These are phyloP conservation scores for Aleiodes leptofemur DNA, from an alignment of 2,888 invertebrate species.

Conservation along the genomic window DNA sequence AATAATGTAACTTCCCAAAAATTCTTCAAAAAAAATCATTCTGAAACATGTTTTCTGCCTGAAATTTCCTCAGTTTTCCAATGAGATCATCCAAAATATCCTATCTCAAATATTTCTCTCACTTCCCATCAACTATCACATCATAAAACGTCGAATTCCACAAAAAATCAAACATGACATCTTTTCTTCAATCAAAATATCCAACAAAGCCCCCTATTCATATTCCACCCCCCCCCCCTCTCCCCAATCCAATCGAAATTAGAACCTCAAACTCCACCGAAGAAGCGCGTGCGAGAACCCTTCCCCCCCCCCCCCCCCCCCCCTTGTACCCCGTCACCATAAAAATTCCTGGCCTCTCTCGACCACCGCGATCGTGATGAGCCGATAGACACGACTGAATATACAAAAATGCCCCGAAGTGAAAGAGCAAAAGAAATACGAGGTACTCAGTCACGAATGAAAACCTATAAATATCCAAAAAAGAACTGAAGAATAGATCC, in stretches of 20 bases:
- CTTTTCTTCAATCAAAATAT: no score
- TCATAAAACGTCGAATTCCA: no score
- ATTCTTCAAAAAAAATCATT: no score
- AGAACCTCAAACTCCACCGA: slow-evolving; percentile 14
- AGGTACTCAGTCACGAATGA: slow-evolving; percentile 71
- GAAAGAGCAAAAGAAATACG: slow-evolving; percentile 53
- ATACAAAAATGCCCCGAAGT: slow-evolving; percentile 55
- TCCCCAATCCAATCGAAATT: slow-evolving; percentile 10
- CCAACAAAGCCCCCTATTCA: no score
- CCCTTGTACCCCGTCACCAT: slow-evolving; percentile 65
- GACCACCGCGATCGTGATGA: slow-evolving; percentile 55
- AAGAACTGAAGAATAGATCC: slow-evolving; percentile 57
- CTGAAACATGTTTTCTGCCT: no score
- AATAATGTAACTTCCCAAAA: no score
- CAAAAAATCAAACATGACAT: no score
- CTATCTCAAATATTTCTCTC: no score
- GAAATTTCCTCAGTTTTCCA: no score
- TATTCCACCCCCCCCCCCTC: no score
- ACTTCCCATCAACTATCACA: no score
- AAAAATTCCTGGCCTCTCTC: slow-evolving; percentile 64
- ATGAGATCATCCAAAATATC: no score
- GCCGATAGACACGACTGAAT: slow-evolving; percentile 67
- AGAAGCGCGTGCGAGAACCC: slow-evolving; percentile 42
- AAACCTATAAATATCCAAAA: slow-evolving; percentile 71
- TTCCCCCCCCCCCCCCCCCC: slow-evolving; percentile 60